Evolutionary conservation across 2,113 vertebrate species (phyloP), one percentile per base, ranked within the genome.

Genomic region (Eulemur rufifrons): DNA sequence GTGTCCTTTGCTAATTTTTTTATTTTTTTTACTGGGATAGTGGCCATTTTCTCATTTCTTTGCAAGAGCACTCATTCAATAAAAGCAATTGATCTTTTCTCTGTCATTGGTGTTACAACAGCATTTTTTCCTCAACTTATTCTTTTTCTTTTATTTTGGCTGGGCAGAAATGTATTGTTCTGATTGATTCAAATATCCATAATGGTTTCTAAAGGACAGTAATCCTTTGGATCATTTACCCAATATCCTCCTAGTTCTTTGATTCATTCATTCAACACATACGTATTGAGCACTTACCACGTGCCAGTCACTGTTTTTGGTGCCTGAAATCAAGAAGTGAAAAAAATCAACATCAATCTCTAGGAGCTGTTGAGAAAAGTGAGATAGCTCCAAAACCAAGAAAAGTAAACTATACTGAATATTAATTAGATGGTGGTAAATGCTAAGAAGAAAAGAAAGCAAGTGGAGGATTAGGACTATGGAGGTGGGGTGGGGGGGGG

Each of bases 81-180:
- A 25, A 81, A 89, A 56, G 12, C 86, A 66, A 82, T 29, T 8
- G 13, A 39, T 25, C 50, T n/a, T 45, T 39, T 71, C 47, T 68
- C 17, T 47, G 3, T 86, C 61, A 52, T 47, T 81, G 12, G 42
- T 63, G n/a, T 29, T 59, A 4, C 12, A 69, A 81, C 76, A 37
- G 39, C 61, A 50, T 61, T 92, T 66, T 56, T 56, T 54, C 17
- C 37, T 86, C 39, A 8, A 18, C 6, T 77, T 77, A 39, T 73
- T 25, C 37, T 87, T 91, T 78, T 87, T 52, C 42, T 18, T 90
- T 90, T 91, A 71, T 86, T 95, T 76, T 87, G 52, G 25, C 32
- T 74, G 32, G 29, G 8, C 56, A 74, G 71, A 74, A 94, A 34
- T 45, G 25, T 37, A 76, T 81, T 74, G 50, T 92, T 92, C 37